Base-by-base conservation (phyloP, 2,113 vertebrate genomes). In the Petrocephalus microphthalmus region DNA sequence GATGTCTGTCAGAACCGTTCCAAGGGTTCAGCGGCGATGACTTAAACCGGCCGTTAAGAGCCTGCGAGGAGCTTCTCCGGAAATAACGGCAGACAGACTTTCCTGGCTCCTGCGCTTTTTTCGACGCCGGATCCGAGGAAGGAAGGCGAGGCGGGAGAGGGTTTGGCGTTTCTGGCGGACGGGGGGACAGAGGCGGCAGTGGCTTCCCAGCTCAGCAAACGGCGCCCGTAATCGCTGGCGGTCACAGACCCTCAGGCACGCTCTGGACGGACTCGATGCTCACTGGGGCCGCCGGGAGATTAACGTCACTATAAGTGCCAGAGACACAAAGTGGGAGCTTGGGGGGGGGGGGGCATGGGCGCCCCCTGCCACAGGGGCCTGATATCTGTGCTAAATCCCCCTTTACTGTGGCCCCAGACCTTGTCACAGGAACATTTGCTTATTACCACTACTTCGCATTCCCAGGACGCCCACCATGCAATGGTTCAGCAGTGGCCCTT, bases 251-350 rank as follows among this genome's bases (percentile, higher is more conserved):
- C 47, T 20, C 42, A 84, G 45, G 45, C 87, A 53, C 7, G 15
- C 47, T 29, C 84, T 11, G n/a, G 96, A 96, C 96, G 95, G 96
- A 95, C 95, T 96, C 95, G 95, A 95, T 95, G 96, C 94, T 95
- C 96, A 94, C 94, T 94, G 94, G 95, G 95, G 96, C 96, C 95
- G 95, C 95, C 95, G 95, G 95, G 96, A 96, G 96, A 97, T 97
- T 97, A 96, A 96, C 96, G 96, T 96, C 96, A 95, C 95, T 93
- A 91, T 78, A 93, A 96, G 96, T 95, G 94, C 95, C 96, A 95
- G 96, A 94, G 94, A 96, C 47, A 96, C 95, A 93, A 94, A 96
- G 96, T 95, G 95, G 96, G 96, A 95, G 96, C 96, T 97, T 97
- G 96, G 96, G 96, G 96, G 96, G 95, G 95, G 93, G 83, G 20